Percentiles rank a stretch among this genome's conserved stretches.
phyloP scores from a whole-genome alignment of 2,797 vertebrate genomes.

The Myripristis murdjan region DNA sequence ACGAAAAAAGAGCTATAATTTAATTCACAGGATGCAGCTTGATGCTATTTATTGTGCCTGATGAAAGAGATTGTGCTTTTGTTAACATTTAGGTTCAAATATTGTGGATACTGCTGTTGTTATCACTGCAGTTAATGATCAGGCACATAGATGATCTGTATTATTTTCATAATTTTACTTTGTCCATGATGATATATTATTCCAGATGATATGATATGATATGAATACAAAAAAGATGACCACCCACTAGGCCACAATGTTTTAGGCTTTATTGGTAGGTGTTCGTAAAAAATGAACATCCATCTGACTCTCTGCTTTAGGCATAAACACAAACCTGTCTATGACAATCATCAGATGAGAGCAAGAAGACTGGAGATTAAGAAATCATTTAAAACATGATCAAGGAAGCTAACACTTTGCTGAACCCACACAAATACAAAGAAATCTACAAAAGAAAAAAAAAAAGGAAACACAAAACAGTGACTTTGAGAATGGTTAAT shows the following conservation, averaged over 20 bases:
- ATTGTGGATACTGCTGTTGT: background rate
- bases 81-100: background rate
- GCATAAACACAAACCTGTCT: constrained; percentile 38
- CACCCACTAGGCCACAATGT: background rate
- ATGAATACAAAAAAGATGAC: background rate
- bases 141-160: too few relatives aligned
- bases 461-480: constrained; percentile 1
- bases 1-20: background rate
- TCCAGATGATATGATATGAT: background rate
- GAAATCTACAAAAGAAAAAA: constrained; percentile 29
- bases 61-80: background rate
- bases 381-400: constrained; percentile 43
- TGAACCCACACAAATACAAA: constrained; percentile 46
- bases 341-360: constrained; percentile 28
- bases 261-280: constrained; percentile 73
- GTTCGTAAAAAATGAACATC: constrained; percentile 73
- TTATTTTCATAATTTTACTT: background rate
- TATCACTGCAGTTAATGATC: too few relatives aligned
- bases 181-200: background rate
- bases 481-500: constrained; percentile 13
- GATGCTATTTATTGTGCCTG: background rate
- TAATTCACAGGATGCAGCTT: background rate
- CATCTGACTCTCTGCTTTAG: constrained; percentile 42
- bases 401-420: constrained; percentile 22
- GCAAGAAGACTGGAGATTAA: constrained; percentile 12